Percentiles rank a stretch among this genome's conserved stretches.
Conservation (phyloP, 2,113 vertebrate genomes). For the Eublepharis macularius region DNA sequence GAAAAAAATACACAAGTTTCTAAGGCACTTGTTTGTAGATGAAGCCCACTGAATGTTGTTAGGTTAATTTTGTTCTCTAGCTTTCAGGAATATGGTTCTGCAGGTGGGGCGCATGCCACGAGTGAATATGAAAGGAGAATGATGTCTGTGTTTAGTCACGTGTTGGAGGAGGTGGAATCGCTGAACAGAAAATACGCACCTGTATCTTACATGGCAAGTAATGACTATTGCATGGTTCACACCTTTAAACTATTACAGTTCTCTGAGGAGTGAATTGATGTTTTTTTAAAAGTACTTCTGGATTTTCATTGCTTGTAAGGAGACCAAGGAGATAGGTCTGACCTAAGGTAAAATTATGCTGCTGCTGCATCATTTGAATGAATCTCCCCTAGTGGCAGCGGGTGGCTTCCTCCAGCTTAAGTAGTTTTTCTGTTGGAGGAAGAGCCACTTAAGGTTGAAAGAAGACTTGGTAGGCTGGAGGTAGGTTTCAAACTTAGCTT, state of each 20-base stretch:
- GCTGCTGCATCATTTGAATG: neutral
- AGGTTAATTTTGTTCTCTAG: slow-evolving; percentile 64
- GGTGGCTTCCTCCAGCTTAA: too few relatives aligned
- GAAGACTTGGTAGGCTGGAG: too few relatives aligned
- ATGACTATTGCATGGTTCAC: neutral
- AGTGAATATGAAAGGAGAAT: slow-evolving; percentile 94
- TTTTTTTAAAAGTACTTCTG: neutral
- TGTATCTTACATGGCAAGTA: slow-evolving; percentile 91
- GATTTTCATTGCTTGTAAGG: neutral
- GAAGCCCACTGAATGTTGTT: neutral
- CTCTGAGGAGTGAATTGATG: too few relatives aligned
- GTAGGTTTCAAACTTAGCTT: too few relatives aligned
- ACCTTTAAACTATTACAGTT: neutral
- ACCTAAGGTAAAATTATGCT: neutral
- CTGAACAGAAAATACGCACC: slow-evolving; percentile 93
- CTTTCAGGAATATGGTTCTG: slow-evolving; percentile 89
- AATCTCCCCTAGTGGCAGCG: too few relatives aligned
- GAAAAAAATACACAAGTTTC: neutral
- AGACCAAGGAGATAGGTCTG: neutral
- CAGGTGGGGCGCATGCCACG: slow-evolving; percentile 84
- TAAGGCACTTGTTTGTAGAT: neutral
- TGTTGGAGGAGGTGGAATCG: slow-evolving; percentile 92
- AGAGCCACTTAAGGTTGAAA: too few relatives aligned
- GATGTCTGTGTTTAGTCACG: slow-evolving; percentile 91
- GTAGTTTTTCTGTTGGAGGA: too few relatives aligned